Percentiles rank a stretch among this genome's conserved stretches.
phyloP scores from a whole-genome alignment of 2,113 vertebrate genomes.

The Lichenostomus cassidix region DNA sequence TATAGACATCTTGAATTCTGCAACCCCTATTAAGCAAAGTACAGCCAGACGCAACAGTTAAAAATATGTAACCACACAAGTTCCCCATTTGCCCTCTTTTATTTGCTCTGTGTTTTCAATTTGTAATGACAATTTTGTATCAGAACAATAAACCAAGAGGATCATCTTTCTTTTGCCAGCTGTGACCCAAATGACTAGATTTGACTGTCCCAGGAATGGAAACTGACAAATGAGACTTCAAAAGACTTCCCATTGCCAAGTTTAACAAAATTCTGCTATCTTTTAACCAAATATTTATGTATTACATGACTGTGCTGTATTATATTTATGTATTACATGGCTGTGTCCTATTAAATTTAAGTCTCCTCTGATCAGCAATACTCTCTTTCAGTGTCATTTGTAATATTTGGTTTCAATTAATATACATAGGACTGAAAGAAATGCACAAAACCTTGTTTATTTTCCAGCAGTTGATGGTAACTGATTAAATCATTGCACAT shows the following conservation, averaged over 20 bases:
- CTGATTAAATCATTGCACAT: slow-evolving; percentile 64
- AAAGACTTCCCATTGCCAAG: slow-evolving; percentile 60
- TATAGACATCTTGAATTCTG: slow-evolving; percentile 59
- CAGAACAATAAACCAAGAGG: slow-evolving; percentile 63
- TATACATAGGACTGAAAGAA: slow-evolving; percentile 40
- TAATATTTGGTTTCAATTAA: slow-evolving; percentile 67
- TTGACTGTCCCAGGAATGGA: slow-evolving; percentile 54
- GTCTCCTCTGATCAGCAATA: slow-evolving; percentile 39
- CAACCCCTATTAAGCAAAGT: slow-evolving; percentile 46
- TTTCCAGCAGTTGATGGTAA: slow-evolving; percentile 51
- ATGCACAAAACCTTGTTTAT: slow-evolving; percentile 28
- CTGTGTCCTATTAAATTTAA: slow-evolving; percentile 62
- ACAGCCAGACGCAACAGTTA: slow-evolving; percentile 59
- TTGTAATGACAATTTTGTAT: slow-evolving; percentile 70
- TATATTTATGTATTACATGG: slow-evolving; percentile 68
- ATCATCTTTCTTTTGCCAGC: slow-evolving; percentile 67
- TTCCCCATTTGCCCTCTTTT: slow-evolving; percentile 66
- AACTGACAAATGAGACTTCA: slow-evolving; percentile 67
- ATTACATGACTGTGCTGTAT: slow-evolving; percentile 66
- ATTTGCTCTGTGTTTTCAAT: slow-evolving; percentile 68
- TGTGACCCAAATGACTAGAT: slow-evolving; percentile 57
- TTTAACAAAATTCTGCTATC: slow-evolving; percentile 66
- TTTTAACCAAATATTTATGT: slow-evolving; percentile 72
- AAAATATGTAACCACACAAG: slow-evolving; percentile 63
- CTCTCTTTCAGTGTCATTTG: slow-evolving; percentile 32